Base-by-base conservation (phyloP, 1,140 invertebrate genomes). In the Drosophila guanche region DNA sequence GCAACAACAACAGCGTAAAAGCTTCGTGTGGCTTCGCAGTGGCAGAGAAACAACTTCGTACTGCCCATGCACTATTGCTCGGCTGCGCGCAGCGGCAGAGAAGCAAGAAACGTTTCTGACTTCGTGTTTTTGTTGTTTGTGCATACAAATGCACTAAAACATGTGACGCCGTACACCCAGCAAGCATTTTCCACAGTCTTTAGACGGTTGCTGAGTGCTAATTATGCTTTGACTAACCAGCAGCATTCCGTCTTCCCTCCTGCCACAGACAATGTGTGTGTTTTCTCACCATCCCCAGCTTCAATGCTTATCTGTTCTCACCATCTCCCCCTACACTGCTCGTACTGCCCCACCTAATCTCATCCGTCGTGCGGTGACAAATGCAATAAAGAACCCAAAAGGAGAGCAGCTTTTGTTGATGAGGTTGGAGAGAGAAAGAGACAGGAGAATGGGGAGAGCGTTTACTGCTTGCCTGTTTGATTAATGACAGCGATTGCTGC, bases 401-500 rank as follows among this genome's bases (percentile, higher is more conserved):
- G 23, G 72, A 58, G 76, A 73, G 16, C 16, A 61, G 65, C 53
- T 52, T 72, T 65, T 63, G 55, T 52, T 70, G 76, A 66, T 29
- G 60, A 33, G 47, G 58, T 16, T 12, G n/a, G n/a, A n/a, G n/a
- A n/a, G n/a, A n/a, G n/a, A n/a, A n/a, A n/a, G n/a, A n/a, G n/a
- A n/a, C n/a, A n/a, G n/a, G n/a, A n/a, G 25, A 12, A 25, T 40
- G 53, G 23, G 45, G 42, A 4, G 45, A 29, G 25, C 22, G 55
- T 45, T 20, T 46, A 23, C 62, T 61, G 76, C 16, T 57, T 59
- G 76, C 66, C 66, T 61, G 74, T 85, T 85, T 86, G 81, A 86
- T 86, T 86, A 86, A 86, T 86, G 81, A 78, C 62, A 23, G 41
- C 83, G 83, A 88, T 85, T 85, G 69, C 78, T 51, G 72, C 29